Evolutionary conservation across 1,140 invertebrate species (phyloP), one percentile per base, ranked within the genome.

Genomic region (Euschistus heros): DNA sequence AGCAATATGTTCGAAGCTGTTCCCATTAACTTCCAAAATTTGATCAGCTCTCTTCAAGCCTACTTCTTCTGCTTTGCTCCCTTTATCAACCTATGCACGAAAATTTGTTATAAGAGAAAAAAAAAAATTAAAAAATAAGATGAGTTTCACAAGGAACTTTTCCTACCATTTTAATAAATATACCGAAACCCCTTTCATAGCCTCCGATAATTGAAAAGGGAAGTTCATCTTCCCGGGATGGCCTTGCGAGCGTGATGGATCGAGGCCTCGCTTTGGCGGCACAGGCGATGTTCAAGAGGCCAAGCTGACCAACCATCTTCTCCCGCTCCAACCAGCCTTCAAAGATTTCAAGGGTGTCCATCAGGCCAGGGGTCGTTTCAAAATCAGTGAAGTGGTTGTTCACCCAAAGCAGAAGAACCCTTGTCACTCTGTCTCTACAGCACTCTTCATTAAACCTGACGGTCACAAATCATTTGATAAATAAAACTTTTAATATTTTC

Each of bases 321-420:
- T 92, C 88, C 67, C 80, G 78, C 72, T 94, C 91, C 61, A 97
- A 77, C 63, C 84, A 84, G 52, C 66, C 78, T 78, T 98, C 94
- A 79, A 98, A 98, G 61, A 85, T 85, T 76, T 98, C 94, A 54
- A 99, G 77, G 74, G 97, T 96, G 69, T 94, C 92, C 85, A 96
- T 96, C 93, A 99, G 96, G 42, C 86, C 84, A 30, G 91, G 86
- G 79, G 96, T 90, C 7, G 87, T 94, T 78, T 99, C 97, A 78
- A 99, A 99, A 75, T 99, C 97, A 26, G 94, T 97, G 73, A 98
- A 99, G 79, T 99, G 96, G 76, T 98, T 98, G 75, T 98, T 98
- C 0, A 98, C 95, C 97, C 97, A 99, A 0, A 98, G 78, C 2
- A 98, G 78, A 0, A 99, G 90, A 0, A 99, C 94, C 64, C 95